Conservation (phyloP, 2,113 vertebrate genomes). For the Boleophthalmus pectinirostris region DNA sequence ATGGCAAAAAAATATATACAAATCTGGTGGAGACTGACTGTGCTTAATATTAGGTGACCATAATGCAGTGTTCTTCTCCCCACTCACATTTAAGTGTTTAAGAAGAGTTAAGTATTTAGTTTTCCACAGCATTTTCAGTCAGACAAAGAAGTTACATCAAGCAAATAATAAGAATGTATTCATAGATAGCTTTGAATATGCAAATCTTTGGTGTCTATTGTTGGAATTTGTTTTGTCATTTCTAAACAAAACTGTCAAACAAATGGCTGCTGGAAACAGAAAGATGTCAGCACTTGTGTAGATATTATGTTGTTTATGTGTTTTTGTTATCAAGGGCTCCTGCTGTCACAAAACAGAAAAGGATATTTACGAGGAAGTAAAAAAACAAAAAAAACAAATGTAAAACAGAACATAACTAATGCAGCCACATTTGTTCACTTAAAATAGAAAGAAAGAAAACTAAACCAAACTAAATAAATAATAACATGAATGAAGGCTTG, state of each 20-base stretch:
- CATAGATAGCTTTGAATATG: neutral
- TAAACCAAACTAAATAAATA: neutral
- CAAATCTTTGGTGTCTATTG: neutral
- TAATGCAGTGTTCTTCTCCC: neutral
- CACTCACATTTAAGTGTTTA: neutral
- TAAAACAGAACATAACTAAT: neutral
- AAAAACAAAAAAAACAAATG: conserved; percentile 7
- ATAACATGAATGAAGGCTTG: neutral
- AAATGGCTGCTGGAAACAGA: conserved; percentile 6
- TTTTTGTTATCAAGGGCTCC: conserved; percentile 6
- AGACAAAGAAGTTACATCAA: neutral
- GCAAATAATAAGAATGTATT: neutral
- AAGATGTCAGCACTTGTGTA: conserved; percentile 1
- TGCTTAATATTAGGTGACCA: neutral
- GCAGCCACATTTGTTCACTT: no score
- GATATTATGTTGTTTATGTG: conserved; percentile 4
- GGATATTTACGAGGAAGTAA: conserved; percentile 11
- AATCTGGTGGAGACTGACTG: neutral
- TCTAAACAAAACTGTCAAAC: conserved; percentile 1
- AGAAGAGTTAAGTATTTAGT: neutral
- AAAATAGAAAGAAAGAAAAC: no score
- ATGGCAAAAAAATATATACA: no score
- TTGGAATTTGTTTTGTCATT: conserved; percentile 3
- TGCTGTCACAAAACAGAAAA: neutral
- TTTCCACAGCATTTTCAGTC: neutral